These are phyloP conservation scores for Ptilonorhynchus violaceus DNA, from an alignment of 2,113 vertebrate genomes.

Conservation along the genomic window DNA sequence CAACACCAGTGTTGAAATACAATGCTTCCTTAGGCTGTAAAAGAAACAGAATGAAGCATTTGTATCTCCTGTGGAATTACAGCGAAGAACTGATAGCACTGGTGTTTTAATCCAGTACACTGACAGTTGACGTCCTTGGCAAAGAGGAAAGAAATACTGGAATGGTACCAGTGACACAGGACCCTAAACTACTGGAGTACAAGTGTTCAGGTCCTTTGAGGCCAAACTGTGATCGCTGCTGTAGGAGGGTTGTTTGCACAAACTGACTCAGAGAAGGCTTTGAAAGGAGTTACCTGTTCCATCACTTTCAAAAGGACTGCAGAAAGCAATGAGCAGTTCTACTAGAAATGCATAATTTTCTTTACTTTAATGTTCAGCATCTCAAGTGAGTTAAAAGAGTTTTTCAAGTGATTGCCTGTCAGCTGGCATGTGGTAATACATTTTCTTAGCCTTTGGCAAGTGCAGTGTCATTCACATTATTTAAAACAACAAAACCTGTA, in stretches of 20 bases:
- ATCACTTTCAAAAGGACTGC: neutral
- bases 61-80: neutral
- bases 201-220: neutral
- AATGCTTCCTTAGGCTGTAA: neutral
- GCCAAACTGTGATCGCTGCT: neutral
- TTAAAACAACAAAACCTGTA: neutral
- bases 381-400: neutral
- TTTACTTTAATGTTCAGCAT: neutral
- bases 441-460: neutral
- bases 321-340: neutral
- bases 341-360: neutral
- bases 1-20: neutral
- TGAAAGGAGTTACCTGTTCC: neutral
- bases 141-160: neutral
- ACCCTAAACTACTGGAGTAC: neutral
- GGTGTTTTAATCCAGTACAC: neutral
- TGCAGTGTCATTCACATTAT: neutral
- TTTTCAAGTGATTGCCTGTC: neutral
- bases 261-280: neutral
- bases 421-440: neutral
- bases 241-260: neutral
- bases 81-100: neutral
- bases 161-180: fast-evolving
- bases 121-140: neutral
- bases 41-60: neutral